These are phyloP conservation scores for Drosophila willistoni DNA, from an alignment of 1,140 invertebrate genomes.

Conservation along the genomic window DNA sequence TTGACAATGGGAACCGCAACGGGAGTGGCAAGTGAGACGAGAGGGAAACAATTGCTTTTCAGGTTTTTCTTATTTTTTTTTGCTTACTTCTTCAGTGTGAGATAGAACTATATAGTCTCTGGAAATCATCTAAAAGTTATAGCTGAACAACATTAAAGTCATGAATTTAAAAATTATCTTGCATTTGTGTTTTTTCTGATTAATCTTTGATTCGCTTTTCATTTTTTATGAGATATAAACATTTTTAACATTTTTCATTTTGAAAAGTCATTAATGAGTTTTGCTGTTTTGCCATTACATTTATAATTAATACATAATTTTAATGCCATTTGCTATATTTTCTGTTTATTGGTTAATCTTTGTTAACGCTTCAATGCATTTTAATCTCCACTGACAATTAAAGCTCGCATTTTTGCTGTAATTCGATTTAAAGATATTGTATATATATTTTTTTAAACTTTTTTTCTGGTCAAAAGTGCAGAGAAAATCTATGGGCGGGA, in stretches of 20 bases:
- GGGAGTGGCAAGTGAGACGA: constrained; percentile 31
- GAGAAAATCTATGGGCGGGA: too few relatives aligned
- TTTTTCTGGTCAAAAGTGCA: too few relatives aligned
- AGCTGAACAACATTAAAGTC: neutral
- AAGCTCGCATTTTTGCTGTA: neutral
- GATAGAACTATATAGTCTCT: neutral
- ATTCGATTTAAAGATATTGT: neutral
- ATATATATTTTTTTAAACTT: too few relatives aligned
- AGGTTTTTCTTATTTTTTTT: constrained; percentile 7
- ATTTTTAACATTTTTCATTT: constrained; percentile 31
- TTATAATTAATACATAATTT: constrained; percentile 51
- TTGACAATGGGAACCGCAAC: constrained; percentile 53
- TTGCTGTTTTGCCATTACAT: constrained; percentile 30
- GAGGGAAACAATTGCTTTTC: constrained; percentile 65
- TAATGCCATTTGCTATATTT: constrained; percentile 14
- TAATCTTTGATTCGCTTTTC: neutral
- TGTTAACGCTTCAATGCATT: constrained; percentile 8
- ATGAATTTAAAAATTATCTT: neutral
- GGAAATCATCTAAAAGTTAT: neutral
- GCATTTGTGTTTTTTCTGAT: neutral
- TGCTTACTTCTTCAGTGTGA: too few relatives aligned
- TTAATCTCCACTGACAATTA: constrained; percentile 4
- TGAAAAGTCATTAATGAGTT: constrained; percentile 17
- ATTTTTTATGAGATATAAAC: constrained; percentile 35
- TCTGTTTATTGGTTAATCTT: neutral